Evolutionary conservation across 2,113 vertebrate species (phyloP).

Genomic region (cattle (Bos taurus)): ARS-UCD2.0 NC_037337.1:21786001-21786500

Average conservation of each 20-base stretch:
- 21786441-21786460: constrained; percentile 34
- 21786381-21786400: constrained; percentile 27
- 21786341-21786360: constrained; percentile 8
- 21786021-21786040: neutral
- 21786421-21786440: constrained; percentile 52
- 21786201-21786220: neutral
- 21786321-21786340: neutral
- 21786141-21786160: neutral
- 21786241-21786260: constrained; percentile 27
- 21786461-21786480: constrained; percentile 70
- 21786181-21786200: neutral
- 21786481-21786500: constrained; percentile 53
- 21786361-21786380: neutral
- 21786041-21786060: neutral
- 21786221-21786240: neutral
- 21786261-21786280: constrained; percentile 38
- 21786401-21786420: constrained; percentile 5
- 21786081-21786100: constrained; percentile 8
- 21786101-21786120: constrained; percentile 13
- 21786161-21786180: neutral
- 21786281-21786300: neutral
- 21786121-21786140: neutral
- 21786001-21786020: neutral
- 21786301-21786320: neutral
- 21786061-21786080: constrained; percentile 21